phyloP scores from a whole-genome alignment of 2,797 vertebrate species.

The Spea hammondii region DNA sequence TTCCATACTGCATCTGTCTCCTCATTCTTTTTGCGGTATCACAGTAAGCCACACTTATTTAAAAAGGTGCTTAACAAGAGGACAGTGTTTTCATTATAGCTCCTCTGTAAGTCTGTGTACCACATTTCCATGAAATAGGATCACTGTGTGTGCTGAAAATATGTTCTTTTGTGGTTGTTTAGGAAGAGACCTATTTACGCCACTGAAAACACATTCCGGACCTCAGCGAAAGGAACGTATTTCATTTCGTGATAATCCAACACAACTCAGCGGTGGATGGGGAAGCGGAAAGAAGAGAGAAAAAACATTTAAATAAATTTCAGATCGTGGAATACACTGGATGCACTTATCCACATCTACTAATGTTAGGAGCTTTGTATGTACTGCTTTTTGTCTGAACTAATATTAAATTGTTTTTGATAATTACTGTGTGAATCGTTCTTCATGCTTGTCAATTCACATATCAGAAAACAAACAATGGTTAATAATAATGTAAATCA shows the following conservation, averaged over 20 bases:
- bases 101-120: too few species aligned
- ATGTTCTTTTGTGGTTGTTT: conserved; percentile 58
- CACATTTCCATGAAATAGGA: too few species aligned
- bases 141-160: neutral
- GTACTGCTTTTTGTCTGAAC: neutral
- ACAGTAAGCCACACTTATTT: too few species aligned
- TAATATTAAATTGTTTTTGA: neutral
- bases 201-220: conserved; percentile 63
- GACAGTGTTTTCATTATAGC: too few species aligned
- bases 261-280: conserved; percentile 84
- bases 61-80: too few species aligned
- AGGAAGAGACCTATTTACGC: conserved; percentile 68
- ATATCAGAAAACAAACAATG: neutral
- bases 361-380: neutral
- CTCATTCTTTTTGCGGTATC: too few species aligned
- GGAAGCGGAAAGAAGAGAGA: conserved; percentile 84
- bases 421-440: neutral
- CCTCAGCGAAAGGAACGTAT: conserved; percentile 77
- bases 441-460: neutral
- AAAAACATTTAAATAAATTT: conserved; percentile 67
- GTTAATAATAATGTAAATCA: conserved; percentile 41
- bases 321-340: neutral
- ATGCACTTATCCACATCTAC: neutral
- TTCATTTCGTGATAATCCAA: conserved; percentile 82
- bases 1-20: too few species aligned